These are phyloP conservation scores for Chrysochloris asiatica DNA, from an alignment of 2,113 vertebrate species.

Conservation along the genomic window DNA sequence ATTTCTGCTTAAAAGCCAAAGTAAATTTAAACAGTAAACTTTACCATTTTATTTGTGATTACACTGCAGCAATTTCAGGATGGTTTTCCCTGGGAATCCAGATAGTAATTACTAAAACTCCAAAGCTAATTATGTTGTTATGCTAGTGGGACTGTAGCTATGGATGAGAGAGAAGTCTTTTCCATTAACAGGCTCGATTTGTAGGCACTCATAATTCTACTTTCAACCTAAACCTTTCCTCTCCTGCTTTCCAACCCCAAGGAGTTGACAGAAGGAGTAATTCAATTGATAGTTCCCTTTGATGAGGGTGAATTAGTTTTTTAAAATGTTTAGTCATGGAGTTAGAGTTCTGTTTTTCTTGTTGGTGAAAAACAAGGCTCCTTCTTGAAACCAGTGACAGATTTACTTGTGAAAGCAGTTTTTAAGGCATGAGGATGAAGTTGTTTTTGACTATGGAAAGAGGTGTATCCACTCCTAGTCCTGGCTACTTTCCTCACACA, in stretches of 20 bases:
- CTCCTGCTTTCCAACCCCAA: not conserved
- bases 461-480: no score
- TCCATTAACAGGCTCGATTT: constrained; percentile 50
- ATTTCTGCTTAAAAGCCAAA: constrained; percentile 54
- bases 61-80: constrained; percentile 51
- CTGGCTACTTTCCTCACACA: no score
- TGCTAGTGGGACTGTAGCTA: constrained; percentile 53
- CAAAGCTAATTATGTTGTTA: constrained; percentile 67
- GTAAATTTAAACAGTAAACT: constrained; percentile 64
- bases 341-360: no score
- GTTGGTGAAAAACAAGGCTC: no score
- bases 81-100: constrained; percentile 56
- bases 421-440: no score
- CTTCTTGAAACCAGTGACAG: no score
- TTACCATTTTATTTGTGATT: constrained; percentile 63
- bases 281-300: not conserved
- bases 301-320: not conserved
- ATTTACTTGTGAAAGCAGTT: no score
- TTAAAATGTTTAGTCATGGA: not conserved
- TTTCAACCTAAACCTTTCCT: constrained; percentile 13
- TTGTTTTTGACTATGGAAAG: no score
- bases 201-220: not conserved
- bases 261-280: not conserved
- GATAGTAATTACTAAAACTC: constrained; percentile 68
- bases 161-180: constrained; percentile 27